These are phyloP conservation scores for Ceratothoa steindachneri DNA, from an alignment of 2,888 invertebrate genomes.

Conservation along the genomic window DNA sequence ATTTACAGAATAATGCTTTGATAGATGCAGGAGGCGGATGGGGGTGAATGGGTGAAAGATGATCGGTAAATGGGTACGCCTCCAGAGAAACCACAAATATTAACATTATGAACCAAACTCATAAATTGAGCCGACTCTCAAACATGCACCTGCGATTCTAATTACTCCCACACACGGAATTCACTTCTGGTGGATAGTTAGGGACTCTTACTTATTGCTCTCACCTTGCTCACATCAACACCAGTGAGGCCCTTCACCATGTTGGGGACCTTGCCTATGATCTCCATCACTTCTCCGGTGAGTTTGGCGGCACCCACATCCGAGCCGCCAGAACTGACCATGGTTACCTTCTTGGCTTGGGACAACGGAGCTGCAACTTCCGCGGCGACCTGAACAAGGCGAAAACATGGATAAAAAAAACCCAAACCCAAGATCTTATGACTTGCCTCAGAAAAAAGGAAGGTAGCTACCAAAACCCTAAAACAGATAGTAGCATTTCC, in stretches of 20 bases:
- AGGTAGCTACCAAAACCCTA: too few relatives aligned
- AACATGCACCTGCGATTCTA: too few relatives aligned
- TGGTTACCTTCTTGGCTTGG: conserved; percentile 90
- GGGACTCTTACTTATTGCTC: too few relatives aligned
- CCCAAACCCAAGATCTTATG: neutral
- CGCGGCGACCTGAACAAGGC: conserved; percentile 72
- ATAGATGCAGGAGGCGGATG: too few relatives aligned
- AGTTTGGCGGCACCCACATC: conserved; percentile 91
- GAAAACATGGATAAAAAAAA: neutral
- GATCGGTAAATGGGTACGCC: too few relatives aligned
- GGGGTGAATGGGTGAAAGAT: too few relatives aligned
- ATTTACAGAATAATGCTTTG: too few relatives aligned
- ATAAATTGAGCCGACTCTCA: too few relatives aligned
- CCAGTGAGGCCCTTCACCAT: conserved; percentile 89
- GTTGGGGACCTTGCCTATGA: conserved; percentile 85
- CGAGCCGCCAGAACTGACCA: conserved; percentile 84
- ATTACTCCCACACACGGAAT: neutral
- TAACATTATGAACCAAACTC: too few relatives aligned
- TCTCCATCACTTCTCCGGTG: conserved; percentile 87
- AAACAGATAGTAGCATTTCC: too few relatives aligned
- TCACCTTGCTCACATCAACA: conserved; percentile 66
- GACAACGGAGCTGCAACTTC: conserved; percentile 93
- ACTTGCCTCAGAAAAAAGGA: neutral
- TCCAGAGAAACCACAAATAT: too few relatives aligned
- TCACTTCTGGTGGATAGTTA: too few relatives aligned